phyloP scores from a whole-genome alignment of 2,113 vertebrate genomes.

The Salvelinus alpinus region DNA sequence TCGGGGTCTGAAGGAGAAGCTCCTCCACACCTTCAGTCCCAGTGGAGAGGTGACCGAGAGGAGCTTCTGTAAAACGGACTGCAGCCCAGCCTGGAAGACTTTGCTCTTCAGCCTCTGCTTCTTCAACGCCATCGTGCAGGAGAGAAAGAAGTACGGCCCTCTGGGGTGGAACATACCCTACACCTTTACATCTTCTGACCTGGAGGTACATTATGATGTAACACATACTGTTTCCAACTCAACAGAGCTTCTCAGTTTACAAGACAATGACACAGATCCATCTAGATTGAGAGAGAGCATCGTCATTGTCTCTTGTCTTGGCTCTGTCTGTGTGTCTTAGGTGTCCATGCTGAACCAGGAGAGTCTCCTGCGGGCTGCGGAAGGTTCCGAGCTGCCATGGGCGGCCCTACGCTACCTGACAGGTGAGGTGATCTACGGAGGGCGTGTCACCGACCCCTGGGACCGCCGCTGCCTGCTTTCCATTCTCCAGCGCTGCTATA shows the following conservation, averaged over 20 bases:
- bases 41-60: neutral
- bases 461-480: slow-evolving; percentile 61
- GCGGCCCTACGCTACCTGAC: slow-evolving; percentile 46
- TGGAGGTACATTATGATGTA: slow-evolving; percentile 53
- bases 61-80: neutral
- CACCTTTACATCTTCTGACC: slow-evolving; percentile 62
- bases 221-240: too few relatives aligned
- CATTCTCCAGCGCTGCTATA: slow-evolving; percentile 62
- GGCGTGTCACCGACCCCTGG: slow-evolving; percentile 62
- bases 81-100: slow-evolving; percentile 13
- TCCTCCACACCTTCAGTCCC: slow-evolving; percentile 55
- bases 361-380: slow-evolving; percentile 21
- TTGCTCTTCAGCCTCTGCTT: slow-evolving; percentile 23
- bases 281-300: neutral
- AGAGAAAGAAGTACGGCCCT: slow-evolving; percentile 63
- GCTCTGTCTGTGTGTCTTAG: slow-evolving; percentile 27
- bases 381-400: slow-evolving; percentile 44
- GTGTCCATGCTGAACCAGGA: slow-evolving; percentile 59
- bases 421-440: slow-evolving; percentile 65
- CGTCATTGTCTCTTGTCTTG: neutral
- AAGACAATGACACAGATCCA: neutral
- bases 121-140: slow-evolving; percentile 39
- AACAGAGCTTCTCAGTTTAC: neutral
- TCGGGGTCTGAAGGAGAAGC: slow-evolving; percentile 58
- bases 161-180: slow-evolving; percentile 71